A percentile compares a stretch with the other conserved stretches of the same genome.
Evolutionary conservation across 35 echinoderm and acorn worm species (phyloP).

Genomic region (Chiridota heheva): DNA sequence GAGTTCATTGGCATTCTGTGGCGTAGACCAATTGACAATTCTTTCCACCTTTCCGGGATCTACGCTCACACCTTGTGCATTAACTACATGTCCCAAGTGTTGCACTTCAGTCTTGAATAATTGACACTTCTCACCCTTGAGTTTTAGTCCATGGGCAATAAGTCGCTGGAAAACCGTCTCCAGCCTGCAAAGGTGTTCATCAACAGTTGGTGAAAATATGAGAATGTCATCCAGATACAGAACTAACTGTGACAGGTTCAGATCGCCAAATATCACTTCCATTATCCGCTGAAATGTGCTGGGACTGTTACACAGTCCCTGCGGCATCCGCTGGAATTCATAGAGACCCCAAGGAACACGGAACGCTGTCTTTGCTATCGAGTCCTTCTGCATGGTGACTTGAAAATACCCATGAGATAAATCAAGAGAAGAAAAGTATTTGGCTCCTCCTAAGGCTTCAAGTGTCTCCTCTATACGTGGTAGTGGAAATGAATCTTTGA

Average conservation of each 20-base stretch:
- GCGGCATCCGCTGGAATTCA: slow-evolving; percentile 12
- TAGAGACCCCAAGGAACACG: not conserved
- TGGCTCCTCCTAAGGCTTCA: slow-evolving; percentile 1
- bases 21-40: slow-evolving; percentile 38
- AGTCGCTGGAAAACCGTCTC: slow-evolving; percentile 27
- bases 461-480: slow-evolving; percentile 19
- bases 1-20: not conserved
- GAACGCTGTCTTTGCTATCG: slow-evolving; percentile 18
- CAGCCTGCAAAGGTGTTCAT: slow-evolving; percentile 3
- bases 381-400: not conserved
- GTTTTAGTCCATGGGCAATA: slow-evolving; percentile 27
- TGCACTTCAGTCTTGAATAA: slow-evolving; percentile 28
- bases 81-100: slow-evolving; percentile 58
- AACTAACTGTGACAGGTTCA: slow-evolving; percentile 26
- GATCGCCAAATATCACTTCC: not conserved
- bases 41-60: slow-evolving; percentile 38
- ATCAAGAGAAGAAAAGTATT: not conserved
- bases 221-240: slow-evolving; percentile 58
- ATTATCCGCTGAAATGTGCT: not conserved
- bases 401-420: slow-evolving; percentile 21
- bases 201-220: slow-evolving; percentile 23
- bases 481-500: slow-evolving; percentile 24
- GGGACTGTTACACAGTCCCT: slow-evolving; percentile 36
- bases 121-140: slow-evolving; percentile 59
- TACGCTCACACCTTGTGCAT: not conserved